Percentiles rank a stretch among this genome's conserved stretches.
Evolutionary conservation across 2,888 invertebrate species (phyloP).

Genomic region (Erebia aethiops): DNA sequence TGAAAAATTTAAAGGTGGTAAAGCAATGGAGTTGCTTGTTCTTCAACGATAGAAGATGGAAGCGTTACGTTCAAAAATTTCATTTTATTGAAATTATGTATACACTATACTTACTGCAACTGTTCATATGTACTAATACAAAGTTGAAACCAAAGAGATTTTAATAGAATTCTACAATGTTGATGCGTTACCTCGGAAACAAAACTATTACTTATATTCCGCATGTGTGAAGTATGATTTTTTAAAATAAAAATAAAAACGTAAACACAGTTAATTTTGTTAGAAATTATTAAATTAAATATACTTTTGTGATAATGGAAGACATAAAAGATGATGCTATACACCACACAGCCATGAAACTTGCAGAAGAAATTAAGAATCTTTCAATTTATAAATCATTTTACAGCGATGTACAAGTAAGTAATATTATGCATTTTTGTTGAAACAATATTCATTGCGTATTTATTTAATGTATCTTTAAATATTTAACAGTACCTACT

Average conservation of each 20-base stretch:
- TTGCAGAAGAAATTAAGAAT: conserved; percentile 90
- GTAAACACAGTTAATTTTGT: conserved; percentile 32
- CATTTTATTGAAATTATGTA: no score
- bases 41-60: no score
- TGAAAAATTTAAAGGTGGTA: no score
- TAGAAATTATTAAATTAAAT: conserved; percentile 30
- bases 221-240: conserved; percentile 44
- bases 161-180: background rate
- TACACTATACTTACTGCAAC: no score
- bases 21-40: no score
- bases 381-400: conserved; percentile 89
- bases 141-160: no score
- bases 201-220: conserved; percentile 27
- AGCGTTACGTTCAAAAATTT: no score
- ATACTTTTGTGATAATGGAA: conserved; percentile 63
- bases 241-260: conserved; percentile 26
- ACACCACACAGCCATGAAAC: conserved; percentile 89
- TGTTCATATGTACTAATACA: no score
- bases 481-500: conserved; percentile 38
- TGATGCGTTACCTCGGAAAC: conserved; percentile 60
- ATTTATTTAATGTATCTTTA: conserved; percentile 20
- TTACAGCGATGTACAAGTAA: conserved; percentile 91
- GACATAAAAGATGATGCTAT: conserved; percentile 84
- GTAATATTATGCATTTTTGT: background rate
- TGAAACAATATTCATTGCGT: conserved; percentile 8